Evolutionary conservation across 2,888 invertebrate species (phyloP), one percentile per base, ranked within the genome.

Genomic region (Crematogaster levior): DNA sequence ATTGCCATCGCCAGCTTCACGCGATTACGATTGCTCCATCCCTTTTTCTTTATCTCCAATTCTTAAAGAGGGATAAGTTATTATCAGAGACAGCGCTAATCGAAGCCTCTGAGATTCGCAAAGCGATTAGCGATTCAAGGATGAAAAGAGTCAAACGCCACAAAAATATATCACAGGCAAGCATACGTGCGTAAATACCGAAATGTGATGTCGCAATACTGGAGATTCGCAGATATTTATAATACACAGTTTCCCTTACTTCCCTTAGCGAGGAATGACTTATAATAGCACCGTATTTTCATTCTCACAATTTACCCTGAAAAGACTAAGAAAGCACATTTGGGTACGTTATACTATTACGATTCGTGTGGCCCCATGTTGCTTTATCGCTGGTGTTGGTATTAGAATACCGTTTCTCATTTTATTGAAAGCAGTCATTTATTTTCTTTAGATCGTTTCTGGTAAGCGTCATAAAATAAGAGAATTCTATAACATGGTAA

Each of bases 101-200:
- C 60, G 46, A 61, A 61, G 24, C 73, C 60, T 37, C 4, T n/a
- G 24, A 48, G 18, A 74, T 74, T 74, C 46, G 12, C 34, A 34
- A 74, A 61, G 48, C 18, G 30, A 61, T 61, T 61, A 58, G 34
- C 34, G 46, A 73, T 60, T 34, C 60, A 73, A 60, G 34, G 46
- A 43, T 30, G 43, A 60, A 15, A 12, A 60, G 15, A 43, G 10
- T 74, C 7, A 61, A 74, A 60, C 21, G 60, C 34, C 48, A 34
- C 61, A 74, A 74, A 74, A 74, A 37, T 74, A 73, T 73, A 74
- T 74, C 74, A 74, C 74, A 74, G 74, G 48, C 60, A 73, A 60
- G 60, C 74, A 48, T 74, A 74, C 46, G 46, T 60, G 60, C 60
- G 34, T 46, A 60, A 74, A 60, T 53, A 53, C 21, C 34, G 53